Percentiles rank a stretch among this genome's conserved stretches.
Evolutionary conservation across 2,797 vertebrate species (phyloP).

Genomic region (Alcedo quadribrachys): DNA sequence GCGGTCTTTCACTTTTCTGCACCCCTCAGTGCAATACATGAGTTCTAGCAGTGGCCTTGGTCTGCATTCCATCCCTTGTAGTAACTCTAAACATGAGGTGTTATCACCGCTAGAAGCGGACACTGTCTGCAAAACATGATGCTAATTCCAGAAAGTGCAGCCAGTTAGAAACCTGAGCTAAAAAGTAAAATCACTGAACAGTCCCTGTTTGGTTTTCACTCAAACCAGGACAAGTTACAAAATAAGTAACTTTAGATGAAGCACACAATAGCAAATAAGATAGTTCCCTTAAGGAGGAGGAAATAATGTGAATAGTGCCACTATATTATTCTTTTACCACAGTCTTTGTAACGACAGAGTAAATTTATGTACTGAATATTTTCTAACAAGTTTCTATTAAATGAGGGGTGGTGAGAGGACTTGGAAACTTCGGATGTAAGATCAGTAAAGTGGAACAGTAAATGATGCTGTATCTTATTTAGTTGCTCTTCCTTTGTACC

Average conservation of each 20-base stretch:
- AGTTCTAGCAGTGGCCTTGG: no score
- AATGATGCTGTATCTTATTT: background rate
- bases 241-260: background rate
- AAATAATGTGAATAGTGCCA: background rate
- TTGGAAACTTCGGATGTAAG: background rate
- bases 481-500: background rate
- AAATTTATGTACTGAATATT: background rate
- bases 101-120: no score
- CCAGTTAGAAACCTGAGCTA: no score
- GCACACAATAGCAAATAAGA: background rate
- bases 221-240: background rate
- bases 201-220: no score
- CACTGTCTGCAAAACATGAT: no score
- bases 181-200: no score
- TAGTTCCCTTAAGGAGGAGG: background rate
- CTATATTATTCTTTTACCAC: background rate
- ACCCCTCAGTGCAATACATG: no score
- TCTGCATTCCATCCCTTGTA: no score
- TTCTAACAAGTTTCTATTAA: background rate
- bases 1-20: no score
- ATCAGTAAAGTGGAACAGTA: background rate
- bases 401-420: background rate
- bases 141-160: no score
- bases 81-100: no score
- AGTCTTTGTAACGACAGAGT: background rate